phyloP scores from a whole-genome alignment of 2,888 invertebrate species.

The Plutella xylostella region DNA sequence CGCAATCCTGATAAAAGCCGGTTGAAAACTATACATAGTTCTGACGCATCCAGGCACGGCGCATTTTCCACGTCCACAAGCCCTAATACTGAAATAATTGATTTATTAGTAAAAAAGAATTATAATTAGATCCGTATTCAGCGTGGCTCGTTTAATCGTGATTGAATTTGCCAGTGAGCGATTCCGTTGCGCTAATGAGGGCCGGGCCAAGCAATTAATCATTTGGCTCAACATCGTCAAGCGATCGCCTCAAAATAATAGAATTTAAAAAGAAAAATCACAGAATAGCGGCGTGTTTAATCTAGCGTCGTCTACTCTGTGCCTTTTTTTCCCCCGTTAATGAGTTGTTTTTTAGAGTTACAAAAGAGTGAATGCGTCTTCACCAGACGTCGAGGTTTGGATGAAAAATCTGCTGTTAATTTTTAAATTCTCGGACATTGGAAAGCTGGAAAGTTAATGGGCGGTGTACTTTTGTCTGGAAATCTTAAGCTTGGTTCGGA shows the following conservation, averaged over 20 bases:
- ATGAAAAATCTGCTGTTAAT: constrained; percentile 45
- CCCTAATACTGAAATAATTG: too few relatives aligned
- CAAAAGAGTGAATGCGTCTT: constrained; percentile 64
- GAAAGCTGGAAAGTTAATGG: constrained; percentile 42
- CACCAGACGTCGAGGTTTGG: constrained; percentile 46
- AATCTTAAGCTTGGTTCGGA: too few relatives aligned
- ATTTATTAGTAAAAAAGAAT: constrained; percentile 52
- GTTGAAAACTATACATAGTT: too few relatives aligned
- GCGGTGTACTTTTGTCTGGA: constrained; percentile 24
- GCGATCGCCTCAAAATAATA: constrained; percentile 59
- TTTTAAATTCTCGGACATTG: constrained; percentile 24
- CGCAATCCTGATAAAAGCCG: too few relatives aligned
- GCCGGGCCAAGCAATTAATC: constrained; percentile 62
- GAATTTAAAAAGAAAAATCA: constrained; percentile 48
- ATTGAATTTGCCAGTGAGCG: constrained; percentile 66
- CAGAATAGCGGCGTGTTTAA: constrained; percentile 54
- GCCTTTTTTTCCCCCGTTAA: too few relatives aligned
- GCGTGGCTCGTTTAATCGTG: constrained; percentile 39
- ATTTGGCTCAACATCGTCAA: constrained; percentile 59
- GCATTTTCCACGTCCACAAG: too few relatives aligned
- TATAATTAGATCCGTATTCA: constrained; percentile 58
- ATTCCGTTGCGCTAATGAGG: constrained; percentile 65
- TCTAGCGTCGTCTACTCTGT: constrained; percentile 59
- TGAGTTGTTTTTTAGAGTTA: constrained; percentile 70
- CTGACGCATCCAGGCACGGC: too few relatives aligned